Evolutionary conservation across 1,140 invertebrate species (phyloP).

Genomic region (Caerostris extrusa): DNA sequence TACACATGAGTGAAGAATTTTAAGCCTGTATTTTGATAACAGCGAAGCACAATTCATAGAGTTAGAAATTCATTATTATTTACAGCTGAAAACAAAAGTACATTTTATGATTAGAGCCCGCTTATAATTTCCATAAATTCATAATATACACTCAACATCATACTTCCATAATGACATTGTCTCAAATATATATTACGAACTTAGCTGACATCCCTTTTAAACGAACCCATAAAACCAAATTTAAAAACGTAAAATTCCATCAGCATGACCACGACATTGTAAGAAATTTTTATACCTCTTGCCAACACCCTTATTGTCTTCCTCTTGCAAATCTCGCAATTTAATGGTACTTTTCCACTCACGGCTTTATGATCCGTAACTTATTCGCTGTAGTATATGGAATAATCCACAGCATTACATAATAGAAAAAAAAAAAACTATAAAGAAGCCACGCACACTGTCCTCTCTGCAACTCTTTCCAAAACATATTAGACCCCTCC

Average conservation of each 20-base stretch:
- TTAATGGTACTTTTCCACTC: slow-evolving; percentile 31
- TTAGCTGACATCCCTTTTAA: background rate
- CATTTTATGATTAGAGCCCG: too few relatives aligned
- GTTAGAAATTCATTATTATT: too few relatives aligned
- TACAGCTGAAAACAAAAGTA: too few relatives aligned
- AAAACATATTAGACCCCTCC: background rate
- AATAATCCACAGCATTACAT: background rate
- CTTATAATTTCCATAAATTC: too few relatives aligned
- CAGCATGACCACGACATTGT: background rate
- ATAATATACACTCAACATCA: background rate
- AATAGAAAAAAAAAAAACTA: background rate
- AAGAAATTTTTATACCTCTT: background rate
- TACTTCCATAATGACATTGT: background rate
- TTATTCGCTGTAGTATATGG: slow-evolving; percentile 3
- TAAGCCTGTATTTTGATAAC: too few relatives aligned
- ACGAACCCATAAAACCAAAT: background rate
- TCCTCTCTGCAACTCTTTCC: background rate
- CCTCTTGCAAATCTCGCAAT: background rate
- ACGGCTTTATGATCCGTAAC: slow-evolving; percentile 59
- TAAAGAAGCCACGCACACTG: background rate
- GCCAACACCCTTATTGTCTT: background rate
- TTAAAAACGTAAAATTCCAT: background rate
- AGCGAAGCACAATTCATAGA: too few relatives aligned
- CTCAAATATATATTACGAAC: background rate
- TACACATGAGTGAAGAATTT: too few relatives aligned